These are phyloP conservation scores for Callospermophilus lateralis DNA, from an alignment of 2,113 vertebrate genomes.

Conservation along the genomic window DNA sequence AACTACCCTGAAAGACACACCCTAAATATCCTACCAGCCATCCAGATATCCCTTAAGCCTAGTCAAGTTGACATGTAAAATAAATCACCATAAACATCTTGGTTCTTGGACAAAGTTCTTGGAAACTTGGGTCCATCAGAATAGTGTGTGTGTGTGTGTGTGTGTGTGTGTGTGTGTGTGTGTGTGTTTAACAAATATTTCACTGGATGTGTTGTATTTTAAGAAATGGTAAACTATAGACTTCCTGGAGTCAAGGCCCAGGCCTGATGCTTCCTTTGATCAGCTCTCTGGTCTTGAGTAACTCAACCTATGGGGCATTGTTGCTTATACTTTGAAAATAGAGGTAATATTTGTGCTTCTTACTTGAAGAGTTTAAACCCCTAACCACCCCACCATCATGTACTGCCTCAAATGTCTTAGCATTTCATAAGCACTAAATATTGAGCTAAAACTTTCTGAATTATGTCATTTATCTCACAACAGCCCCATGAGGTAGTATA, in stretches of 20 bases:
- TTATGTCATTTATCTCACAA: not conserved
- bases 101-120: not conserved
- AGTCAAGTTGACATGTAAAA: not conserved
- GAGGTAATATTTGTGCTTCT: not conserved
- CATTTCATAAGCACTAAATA: not conserved
- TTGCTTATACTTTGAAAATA: not conserved
- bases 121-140: not conserved
- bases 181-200: not conserved
- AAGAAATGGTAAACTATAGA: not conserved
- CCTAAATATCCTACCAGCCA: not conserved
- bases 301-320: not conserved
- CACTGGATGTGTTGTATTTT: not conserved
- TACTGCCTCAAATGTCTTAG: not conserved
- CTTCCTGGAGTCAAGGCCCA: not conserved
- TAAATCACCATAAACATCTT: not conserved
- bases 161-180: too few species aligned
- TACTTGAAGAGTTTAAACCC: not conserved
- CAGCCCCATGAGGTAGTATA: not conserved
- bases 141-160: not conserved
- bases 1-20: not conserved
- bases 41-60: not conserved
- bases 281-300: not conserved
- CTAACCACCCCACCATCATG: not conserved
- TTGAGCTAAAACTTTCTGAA: not conserved
- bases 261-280: not conserved